Evolutionary conservation across 2,888 invertebrate genomes (phyloP).

Genomic region (Chaitophorus viminalis): DNA sequence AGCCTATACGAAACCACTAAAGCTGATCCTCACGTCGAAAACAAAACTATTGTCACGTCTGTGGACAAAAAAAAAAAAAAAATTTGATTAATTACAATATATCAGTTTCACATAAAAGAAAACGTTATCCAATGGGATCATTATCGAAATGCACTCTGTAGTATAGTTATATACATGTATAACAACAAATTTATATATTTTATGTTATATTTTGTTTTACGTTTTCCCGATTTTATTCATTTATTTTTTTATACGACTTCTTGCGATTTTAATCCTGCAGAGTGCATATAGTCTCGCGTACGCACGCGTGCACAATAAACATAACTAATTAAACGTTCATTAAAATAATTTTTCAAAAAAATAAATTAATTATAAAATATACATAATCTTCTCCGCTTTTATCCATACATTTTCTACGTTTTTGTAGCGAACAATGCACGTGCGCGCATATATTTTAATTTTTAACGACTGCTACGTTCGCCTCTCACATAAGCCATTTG

Average conservation of each 20-base stretch:
- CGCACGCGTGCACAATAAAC: neutral
- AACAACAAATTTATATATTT: no score
- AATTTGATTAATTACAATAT: no score
- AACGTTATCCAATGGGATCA: no score
- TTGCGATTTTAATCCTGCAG: neutral
- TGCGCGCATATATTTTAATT: neutral
- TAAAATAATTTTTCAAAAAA: neutral
- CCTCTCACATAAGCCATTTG: neutral
- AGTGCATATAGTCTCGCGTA: neutral
- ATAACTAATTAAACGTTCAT: neutral
- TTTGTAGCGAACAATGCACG: neutral
- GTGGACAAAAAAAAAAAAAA: no score
- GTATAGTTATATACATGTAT: no score
- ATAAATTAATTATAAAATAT: neutral
- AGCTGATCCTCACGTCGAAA: no score
- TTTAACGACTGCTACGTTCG: neutral
- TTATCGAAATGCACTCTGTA: no score
- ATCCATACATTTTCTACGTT: neutral
- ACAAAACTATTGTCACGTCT: no score
- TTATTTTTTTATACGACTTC: neutral
- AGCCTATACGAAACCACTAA: no score
- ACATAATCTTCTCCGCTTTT: neutral
- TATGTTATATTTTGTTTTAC: neutral
- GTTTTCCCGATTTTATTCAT: neutral
- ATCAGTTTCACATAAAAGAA: no score